Base-by-base conservation (phyloP, 2,888 invertebrate species). In the Acrobasis consociella region DNA sequence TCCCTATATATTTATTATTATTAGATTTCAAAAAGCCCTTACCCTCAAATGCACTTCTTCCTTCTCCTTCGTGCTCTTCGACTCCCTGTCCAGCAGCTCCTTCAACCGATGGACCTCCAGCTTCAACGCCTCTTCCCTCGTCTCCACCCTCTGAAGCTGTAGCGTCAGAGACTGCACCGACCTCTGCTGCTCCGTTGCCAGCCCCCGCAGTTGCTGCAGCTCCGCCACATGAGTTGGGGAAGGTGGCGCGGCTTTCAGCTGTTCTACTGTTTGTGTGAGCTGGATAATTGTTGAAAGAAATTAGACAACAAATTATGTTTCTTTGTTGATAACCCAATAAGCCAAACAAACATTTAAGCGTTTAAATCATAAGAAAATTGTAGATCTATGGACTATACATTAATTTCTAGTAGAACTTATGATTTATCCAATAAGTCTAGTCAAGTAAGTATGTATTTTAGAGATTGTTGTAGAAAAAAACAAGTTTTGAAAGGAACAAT, bases 171-270 rank as follows among this genome's bases (percentile, higher is more conserved):
- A 84, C 68, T 94, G 90, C 5, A 95, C 86, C 0, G 93, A 87
- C 1, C 91, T 87, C 74, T 95, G 94, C 70, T 95, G 94, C 65
- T 95, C 94, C 0, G 93, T 83, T 0, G 93, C 93, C 15, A 94
- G 71, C 0, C 94, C 94, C 53, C 91, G 74, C 0, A 92, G 72
- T 52, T 91, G 91, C 10, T 86, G 83, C 0, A 91, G 75, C 52
- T 92, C 91, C 0, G 87, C 89, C 0, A 89, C 60, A 42, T 89
- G 89, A 0, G 83, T 68, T 1, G 87, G 72, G 0, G 85, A 80
- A 0, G 87, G 87, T 0, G 87, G 85, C 0, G 80, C 70, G 0
- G 80, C 49, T 65, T 83, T 80, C 0, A 90, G 70, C 11, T 86
- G 70, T 7, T 86, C 82, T 9, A 91, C 80, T 67, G 85, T 78